Conservation (phyloP, 2,113 vertebrate species). For the Spea bombifrons region DNA sequence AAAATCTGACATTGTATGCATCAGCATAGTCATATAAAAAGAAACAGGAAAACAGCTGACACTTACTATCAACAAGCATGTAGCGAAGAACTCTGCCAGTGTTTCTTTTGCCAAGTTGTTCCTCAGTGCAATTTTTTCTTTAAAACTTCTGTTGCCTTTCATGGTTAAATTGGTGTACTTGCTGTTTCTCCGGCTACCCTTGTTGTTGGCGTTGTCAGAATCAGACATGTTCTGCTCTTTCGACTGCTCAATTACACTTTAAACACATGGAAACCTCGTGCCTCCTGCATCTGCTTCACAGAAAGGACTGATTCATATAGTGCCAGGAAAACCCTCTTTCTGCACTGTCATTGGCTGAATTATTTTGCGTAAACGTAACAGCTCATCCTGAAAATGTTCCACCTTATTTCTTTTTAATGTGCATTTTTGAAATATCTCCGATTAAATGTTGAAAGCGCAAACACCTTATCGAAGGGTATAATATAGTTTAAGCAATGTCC, state of each 20-base stretch:
- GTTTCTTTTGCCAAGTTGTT: constrained; percentile 81
- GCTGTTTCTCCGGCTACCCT: constrained; percentile 44
- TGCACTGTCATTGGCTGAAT: constrained; percentile 53
- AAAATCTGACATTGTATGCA: background rate
- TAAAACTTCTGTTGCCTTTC: constrained; percentile 67
- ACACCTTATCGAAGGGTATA: background rate
- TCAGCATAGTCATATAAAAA: constrained; percentile 27
- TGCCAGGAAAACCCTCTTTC: constrained; percentile 54
- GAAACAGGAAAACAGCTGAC: constrained; percentile 58
- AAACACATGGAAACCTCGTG: constrained; percentile 55
- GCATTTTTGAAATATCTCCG: background rate
- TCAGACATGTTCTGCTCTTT: constrained; percentile 52
- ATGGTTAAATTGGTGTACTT: constrained; percentile 66
- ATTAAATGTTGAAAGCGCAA: background rate
- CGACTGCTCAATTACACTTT: constrained; percentile 58
- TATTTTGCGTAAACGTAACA: constrained; percentile 55
- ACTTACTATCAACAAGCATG: constrained; percentile 93
- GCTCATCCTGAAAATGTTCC: constrained; percentile 54
- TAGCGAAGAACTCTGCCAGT: constrained; percentile 89
- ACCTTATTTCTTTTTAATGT: constrained; percentile 33
- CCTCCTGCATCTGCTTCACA: constrained; percentile 50
- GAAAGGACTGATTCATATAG: constrained; percentile 43
- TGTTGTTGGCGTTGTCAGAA: constrained; percentile 40
- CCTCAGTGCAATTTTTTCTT: constrained; percentile 75
- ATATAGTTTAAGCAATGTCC: background rate